Conservation (phyloP, 2,797 vertebrate species). For the Rhinatrema bivittatum region DNA sequence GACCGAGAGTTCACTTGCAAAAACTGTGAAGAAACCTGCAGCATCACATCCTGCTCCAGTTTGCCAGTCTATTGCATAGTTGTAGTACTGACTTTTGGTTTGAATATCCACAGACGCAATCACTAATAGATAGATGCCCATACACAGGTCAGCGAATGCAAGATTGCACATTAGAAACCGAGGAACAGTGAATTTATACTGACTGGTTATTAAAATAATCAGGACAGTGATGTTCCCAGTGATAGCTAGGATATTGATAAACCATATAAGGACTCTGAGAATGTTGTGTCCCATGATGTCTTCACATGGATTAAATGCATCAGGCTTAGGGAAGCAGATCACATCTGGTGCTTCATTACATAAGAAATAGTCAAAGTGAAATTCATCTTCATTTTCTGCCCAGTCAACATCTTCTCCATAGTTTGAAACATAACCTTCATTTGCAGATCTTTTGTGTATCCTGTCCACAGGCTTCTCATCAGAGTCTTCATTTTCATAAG, state of each 20-base stretch:
- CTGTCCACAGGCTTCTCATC: constrained; percentile 9
- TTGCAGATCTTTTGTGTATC: constrained; percentile 15
- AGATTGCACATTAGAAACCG: constrained; percentile 96
- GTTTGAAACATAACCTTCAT: constrained; percentile 33
- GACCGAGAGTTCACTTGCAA: constrained; percentile 89
- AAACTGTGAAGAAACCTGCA: constrained; percentile 90
- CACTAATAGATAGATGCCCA: constrained; percentile 84
- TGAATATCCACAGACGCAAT: constrained; percentile 81
- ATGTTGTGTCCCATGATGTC: constrained; percentile 79
- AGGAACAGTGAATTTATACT: constrained; percentile 84
- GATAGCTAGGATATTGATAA: constrained; percentile 81
- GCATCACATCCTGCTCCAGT: constrained; percentile 74
- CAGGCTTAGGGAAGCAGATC: constrained; percentile 71
- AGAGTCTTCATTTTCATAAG: constrained; percentile 33
- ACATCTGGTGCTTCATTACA: constrained; percentile 66
- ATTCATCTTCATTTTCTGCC: constrained; percentile 32
- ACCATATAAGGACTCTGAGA: constrained; percentile 85
- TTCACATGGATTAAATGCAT: constrained; percentile 91
- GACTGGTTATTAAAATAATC: constrained; percentile 74
- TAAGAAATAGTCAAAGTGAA: constrained; percentile 56
- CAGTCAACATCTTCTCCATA: constrained; percentile 24
- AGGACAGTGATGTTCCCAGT: constrained; percentile 77
- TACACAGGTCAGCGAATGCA: constrained; percentile 92
- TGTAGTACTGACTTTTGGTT: constrained; percentile 82
- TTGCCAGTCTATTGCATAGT: constrained; percentile 92